Evolutionary conservation across 2,888 invertebrate genomes (phyloP), one percentile per base, ranked within the genome.

Genomic region (Cheilosia vulpina): DNA sequence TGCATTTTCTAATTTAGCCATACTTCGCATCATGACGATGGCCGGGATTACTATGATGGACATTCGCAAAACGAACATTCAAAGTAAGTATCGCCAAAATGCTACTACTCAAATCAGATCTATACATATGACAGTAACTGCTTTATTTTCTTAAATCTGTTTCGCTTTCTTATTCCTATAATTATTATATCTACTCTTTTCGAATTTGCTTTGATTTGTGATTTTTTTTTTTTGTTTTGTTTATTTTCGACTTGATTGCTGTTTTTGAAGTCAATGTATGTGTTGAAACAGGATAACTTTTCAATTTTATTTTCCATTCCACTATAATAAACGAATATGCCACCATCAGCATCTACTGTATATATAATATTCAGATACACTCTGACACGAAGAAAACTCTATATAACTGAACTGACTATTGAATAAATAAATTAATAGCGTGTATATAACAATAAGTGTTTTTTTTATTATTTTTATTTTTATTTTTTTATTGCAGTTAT

Each of bases 401-500:
- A 52, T n/a, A n/a, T n/a, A 75, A 43, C 47, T 34, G 53, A 75
- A 52, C 4, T 38, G 52, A 52, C 21, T 53, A 19, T 19, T 45
- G 45, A 31, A 53, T 19, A 5, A 43, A 53, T 55, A 11, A 17
- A 55, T 53, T 2, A 13, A 15, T 19, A 43, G 27, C 15, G 7
- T 34, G 27, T 9, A 9, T 41, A 60, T 21, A 55, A 31, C 41
- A 45, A 52, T 21, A n/a, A 34, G 19, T 62, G 66, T 68, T 55
- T 72, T 11, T 78, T 63, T 57, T 31, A 6, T 27, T 31, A 5
- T 45, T 75, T 17, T 50, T 15, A 43, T 68, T 50, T 9, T 24
- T 58, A 7, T 1, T 31, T 77, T 65, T 15, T 17, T 47, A 57
- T 90, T 90, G 69, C 90, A 96, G 95, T 90, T 95, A 94, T 88